Evolutionary conservation across 2,113 vertebrate genomes (phyloP), one percentile per base, ranked within the genome.

Genomic region (Poeciliopsis turrubarensis): DNA sequence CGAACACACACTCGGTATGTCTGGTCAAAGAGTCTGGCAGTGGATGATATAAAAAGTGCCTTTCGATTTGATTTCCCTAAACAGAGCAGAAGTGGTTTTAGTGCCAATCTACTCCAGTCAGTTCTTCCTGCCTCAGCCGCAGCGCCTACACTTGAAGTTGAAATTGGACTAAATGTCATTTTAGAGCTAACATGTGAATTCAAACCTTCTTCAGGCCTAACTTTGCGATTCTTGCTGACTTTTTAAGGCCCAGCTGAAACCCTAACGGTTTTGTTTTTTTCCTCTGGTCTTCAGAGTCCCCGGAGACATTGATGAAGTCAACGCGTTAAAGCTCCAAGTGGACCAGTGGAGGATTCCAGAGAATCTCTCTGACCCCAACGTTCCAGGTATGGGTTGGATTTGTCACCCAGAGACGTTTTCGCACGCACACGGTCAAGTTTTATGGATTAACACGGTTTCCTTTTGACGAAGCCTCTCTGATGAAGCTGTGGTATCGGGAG

Each of bases 401-500:
- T 5, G 1, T 62, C 6, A 3, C 31, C 51, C 27, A 29, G 3
- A 30, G 27, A 44, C 1, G 22, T 10, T 25, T 54, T 14, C 31
- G 8, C 7, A 22, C 60, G 12, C 14, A 26, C n/a, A n/a, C 10
- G 8, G 10, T 37, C 57, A 17, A 29, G 15, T 4, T 68, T 19
- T 78, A 29, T 61, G 70, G 26, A 12, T 63, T 70, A 26, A 61
- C 41, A 30, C 2, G 62, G 15, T 69, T 10, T 68, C 32, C 41
- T 17, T 73, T 2, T 63, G 14, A 0, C 66, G 29, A 84, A 97
- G 96, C 96, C 72, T 97, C 96, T 29, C 91, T 97, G 61, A 95
- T 97, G 90, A 97, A 97, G 89, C 93, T 97, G 25, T 97, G 96
- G 96, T 97, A 97, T 71, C 94, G 96, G 5, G 96, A 97, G 85